A percentile compares a stretch with the other conserved stretches of the same genome.
Conservation (phyloP, 2,113 vertebrate species). For the Hydrochoerus hydrochaeris region DNA sequence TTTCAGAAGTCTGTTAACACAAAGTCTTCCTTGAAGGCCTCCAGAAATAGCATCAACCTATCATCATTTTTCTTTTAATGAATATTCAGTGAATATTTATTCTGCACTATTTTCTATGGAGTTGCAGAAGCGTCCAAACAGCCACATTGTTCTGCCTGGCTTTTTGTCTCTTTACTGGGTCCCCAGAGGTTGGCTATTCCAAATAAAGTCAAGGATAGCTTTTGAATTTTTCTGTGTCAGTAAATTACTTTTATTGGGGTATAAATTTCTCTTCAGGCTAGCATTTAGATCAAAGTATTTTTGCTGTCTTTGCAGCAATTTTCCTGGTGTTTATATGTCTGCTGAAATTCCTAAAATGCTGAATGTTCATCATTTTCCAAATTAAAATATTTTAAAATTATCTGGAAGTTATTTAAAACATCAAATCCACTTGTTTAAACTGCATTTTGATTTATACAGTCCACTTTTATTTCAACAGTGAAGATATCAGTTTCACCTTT, state of each 20-base stretch:
- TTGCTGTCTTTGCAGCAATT: not conserved
- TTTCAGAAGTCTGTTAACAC: not conserved
- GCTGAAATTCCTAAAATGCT: not conserved
- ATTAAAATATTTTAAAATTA: slow-evolving; percentile 43
- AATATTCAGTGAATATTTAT: not conserved
- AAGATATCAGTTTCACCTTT: slow-evolving; percentile 24
- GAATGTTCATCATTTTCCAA: slow-evolving; percentile 23
- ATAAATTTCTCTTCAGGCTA: slow-evolving; percentile 2
- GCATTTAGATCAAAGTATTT: slow-evolving; percentile 6
- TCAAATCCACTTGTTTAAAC: slow-evolving; percentile 15
- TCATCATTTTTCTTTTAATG: not conserved
- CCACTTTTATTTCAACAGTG: slow-evolving; percentile 49
- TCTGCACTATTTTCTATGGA: not conserved
- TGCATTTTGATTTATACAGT: slow-evolving; percentile 47
- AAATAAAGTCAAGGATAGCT: slow-evolving; percentile 11
- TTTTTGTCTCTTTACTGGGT: not conserved
- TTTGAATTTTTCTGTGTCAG: not conserved
- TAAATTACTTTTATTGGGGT: not conserved
- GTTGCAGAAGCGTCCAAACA: not conserved
- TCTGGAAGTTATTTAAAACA: slow-evolving; percentile 52
- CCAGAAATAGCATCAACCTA: not conserved
- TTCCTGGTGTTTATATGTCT: not conserved
- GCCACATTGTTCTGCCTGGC: not conserved
- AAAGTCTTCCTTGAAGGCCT: not conserved
- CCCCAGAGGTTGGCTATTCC: not conserved